These are phyloP conservation scores for Sphaerophoria taeniata DNA, from an alignment of 2,888 invertebrate genomes.

Conservation along the genomic window DNA sequence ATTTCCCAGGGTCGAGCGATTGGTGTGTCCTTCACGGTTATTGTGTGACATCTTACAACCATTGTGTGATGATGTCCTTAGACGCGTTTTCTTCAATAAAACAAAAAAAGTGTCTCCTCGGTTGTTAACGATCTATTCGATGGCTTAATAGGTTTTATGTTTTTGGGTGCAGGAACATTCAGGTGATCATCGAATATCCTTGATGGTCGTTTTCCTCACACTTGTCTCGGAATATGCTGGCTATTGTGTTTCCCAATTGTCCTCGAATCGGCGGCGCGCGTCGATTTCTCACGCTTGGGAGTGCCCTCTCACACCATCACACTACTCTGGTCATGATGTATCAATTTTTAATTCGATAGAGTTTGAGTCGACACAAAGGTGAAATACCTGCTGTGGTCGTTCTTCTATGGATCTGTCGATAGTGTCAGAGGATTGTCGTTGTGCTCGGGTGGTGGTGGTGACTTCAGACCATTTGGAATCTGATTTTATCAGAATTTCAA, in stretches of 20 bases:
- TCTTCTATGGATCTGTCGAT: slow-evolving; percentile 3
- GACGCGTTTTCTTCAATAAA: slow-evolving; percentile 50
- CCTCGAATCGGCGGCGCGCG: slow-evolving; percentile 57
- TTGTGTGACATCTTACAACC: slow-evolving; percentile 55
- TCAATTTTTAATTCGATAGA: slow-evolving; percentile 64
- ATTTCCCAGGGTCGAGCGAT: slow-evolving; percentile 62
- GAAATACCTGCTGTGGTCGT: slow-evolving; percentile 68
- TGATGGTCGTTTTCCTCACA: slow-evolving; percentile 41
- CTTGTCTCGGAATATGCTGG: slow-evolving; percentile 56
- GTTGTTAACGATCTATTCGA: slow-evolving; percentile 54
- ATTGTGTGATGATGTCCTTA: slow-evolving; percentile 64
- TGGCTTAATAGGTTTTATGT: slow-evolving; percentile 60
- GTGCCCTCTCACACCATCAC: slow-evolving; percentile 59
- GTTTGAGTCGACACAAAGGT: slow-evolving; percentile 31
- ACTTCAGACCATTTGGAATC: slow-evolving; percentile 58
- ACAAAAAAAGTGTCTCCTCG: slow-evolving; percentile 18
- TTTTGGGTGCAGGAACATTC: slow-evolving; percentile 36
- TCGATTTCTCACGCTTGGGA: slow-evolving; percentile 73
- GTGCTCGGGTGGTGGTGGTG: no score
- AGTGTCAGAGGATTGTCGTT: slow-evolving; percentile 53
- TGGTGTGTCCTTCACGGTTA: slow-evolving; percentile 67
- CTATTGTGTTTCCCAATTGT: slow-evolving; percentile 39
- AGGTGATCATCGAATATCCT: slow-evolving; percentile 62
- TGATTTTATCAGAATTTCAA: slow-evolving; percentile 61
- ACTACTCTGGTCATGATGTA: slow-evolving; percentile 56